phyloP scores from a whole-genome alignment of 2,113 vertebrate species.

The Potamarius usumacintae region DNA sequence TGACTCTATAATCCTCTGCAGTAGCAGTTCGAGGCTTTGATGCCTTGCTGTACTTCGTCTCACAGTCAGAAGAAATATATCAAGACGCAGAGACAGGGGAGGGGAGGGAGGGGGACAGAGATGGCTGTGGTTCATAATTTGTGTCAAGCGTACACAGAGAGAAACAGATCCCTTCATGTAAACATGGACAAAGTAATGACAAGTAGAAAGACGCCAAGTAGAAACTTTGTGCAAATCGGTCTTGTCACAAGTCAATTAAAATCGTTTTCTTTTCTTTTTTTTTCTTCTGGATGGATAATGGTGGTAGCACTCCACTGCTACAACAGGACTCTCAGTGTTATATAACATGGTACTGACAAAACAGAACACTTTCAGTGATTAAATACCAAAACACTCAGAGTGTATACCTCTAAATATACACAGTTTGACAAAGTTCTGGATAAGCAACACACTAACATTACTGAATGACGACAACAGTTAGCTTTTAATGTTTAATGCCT shows the following conservation, averaged over 20 bases:
- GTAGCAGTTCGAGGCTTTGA: constrained; percentile 35
- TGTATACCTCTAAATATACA: not conserved
- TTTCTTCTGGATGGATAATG: not conserved
- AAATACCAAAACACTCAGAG: not conserved
- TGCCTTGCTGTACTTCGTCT: constrained; percentile 14
- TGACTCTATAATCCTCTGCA: constrained; percentile 41
- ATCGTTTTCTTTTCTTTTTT: not conserved
- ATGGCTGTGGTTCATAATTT: not conserved
- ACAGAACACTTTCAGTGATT: not conserved
- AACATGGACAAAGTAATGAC: not conserved
- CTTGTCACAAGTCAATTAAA: not conserved
- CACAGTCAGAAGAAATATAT: constrained; percentile 2
- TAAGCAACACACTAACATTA: not conserved
- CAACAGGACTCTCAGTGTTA: not conserved
- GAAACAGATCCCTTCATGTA: not conserved
- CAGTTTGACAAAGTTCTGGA: not conserved
- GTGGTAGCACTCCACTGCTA: not conserved
- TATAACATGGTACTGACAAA: not conserved
- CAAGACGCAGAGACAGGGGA: not conserved
- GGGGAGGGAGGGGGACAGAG: constrained; percentile 6
- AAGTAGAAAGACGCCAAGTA: not conserved
- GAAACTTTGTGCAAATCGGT: not conserved
- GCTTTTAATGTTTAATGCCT: not conserved
- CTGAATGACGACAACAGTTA: not conserved
- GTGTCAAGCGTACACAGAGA: constrained; percentile 3